These are phyloP conservation scores for Caenorhabditis zanzibari DNA, from an alignment of 2,888 invertebrate species.

Conservation along the genomic window DNA sequence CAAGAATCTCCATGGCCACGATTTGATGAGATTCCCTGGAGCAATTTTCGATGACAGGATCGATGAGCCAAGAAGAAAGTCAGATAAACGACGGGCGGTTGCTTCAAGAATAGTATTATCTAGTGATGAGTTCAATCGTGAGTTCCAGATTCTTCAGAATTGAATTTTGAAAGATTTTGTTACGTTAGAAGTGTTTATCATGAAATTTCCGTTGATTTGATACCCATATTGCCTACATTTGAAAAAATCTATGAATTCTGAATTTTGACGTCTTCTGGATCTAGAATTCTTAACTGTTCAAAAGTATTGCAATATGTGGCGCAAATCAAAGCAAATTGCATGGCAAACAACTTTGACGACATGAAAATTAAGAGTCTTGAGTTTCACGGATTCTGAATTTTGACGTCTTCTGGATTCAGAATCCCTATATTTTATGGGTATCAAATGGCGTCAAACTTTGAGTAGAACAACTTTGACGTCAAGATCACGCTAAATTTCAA, in stretches of 20 bases:
- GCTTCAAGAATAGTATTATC: conserved; percentile 48
- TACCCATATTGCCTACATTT: neutral
- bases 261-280: conserved; percentile 14
- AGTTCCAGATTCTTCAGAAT: neutral
- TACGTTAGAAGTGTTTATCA: neutral
- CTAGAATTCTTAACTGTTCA: conserved; percentile 22
- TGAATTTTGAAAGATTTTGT: neutral
- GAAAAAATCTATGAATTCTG: neutral
- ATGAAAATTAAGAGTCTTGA: too few relatives aligned
- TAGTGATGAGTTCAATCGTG: conserved; percentile 23
- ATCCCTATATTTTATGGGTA: neutral
- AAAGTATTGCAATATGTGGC: neutral
- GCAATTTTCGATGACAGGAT: conserved; percentile 60
- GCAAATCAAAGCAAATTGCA: too few relatives aligned
- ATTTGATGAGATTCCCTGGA: conserved; percentile 57
- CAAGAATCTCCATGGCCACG: conserved; percentile 51
- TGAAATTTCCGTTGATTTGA: neutral
- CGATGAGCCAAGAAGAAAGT: conserved; percentile 48
- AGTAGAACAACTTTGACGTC: too few relatives aligned
- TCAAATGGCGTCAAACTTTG: too few relatives aligned
- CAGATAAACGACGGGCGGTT: conserved; percentile 48
- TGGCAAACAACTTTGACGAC: too few relatives aligned
- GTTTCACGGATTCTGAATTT: too few relatives aligned
- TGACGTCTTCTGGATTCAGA: neutral
- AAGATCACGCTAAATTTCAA: too few relatives aligned